Conservation (phyloP, 1,140 invertebrate species). For the Hydropsyche tenuis region DNA sequence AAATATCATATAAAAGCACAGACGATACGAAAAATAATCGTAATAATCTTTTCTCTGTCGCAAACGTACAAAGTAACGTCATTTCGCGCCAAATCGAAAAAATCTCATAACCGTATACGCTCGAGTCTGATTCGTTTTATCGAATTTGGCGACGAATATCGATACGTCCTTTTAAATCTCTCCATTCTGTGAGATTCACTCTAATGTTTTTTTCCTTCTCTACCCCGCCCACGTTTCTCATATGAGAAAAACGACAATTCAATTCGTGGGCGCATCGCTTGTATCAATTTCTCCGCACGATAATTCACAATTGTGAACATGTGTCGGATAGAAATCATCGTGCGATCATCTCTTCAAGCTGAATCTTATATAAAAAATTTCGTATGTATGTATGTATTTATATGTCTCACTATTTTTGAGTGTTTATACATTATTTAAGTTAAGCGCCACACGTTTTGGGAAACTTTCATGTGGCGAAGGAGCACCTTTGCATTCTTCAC, state of each 20-base stretch:
- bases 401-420: no score
- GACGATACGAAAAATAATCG: no score
- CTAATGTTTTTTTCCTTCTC: background rate
- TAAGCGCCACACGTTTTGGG: conserved; percentile 7
- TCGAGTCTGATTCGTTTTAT: no score
- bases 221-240: background rate
- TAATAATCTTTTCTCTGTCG: no score
- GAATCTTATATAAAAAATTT: no score
- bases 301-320: conserved; percentile 24
- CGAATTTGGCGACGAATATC: no score
- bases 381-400: no score
- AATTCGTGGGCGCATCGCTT: conserved; percentile 15
- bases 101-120: no score
- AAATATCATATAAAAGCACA: no score
- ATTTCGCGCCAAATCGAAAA: no score
- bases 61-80: no score
- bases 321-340: background rate
- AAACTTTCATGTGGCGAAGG: background rate
- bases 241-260: background rate
- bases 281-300: conserved; percentile 19
- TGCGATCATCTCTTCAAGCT: background rate
- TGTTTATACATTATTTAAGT: background rate
- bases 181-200: background rate
- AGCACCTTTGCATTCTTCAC: conserved; percentile 45
- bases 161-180: no score